Conservation (phyloP, 2,113 vertebrate species). For the Anas platyrhynchos region DNA sequence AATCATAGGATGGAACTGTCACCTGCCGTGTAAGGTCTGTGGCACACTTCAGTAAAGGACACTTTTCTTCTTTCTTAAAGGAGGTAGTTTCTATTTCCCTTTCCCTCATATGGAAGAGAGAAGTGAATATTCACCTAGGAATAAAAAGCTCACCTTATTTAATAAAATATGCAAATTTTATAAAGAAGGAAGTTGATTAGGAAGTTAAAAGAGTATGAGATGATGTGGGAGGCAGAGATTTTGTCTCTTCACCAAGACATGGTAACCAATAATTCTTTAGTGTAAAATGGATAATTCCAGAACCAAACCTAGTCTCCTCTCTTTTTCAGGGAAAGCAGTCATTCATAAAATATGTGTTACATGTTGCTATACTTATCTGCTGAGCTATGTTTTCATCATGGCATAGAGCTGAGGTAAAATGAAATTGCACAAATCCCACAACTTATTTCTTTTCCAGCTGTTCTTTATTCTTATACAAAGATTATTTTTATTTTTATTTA, state of each 20-base stretch:
- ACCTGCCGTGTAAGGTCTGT: not conserved
- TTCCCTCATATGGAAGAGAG: not conserved
- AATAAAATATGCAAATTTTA: conserved; percentile 5
- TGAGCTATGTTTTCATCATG: not conserved
- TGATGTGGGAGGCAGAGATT: not conserved
- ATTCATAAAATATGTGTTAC: not conserved
- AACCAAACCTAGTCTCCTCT: not conserved
- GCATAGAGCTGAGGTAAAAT: not conserved
- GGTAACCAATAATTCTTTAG: not conserved
- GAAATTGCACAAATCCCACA: not conserved
- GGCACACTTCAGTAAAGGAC: conserved; percentile 32
- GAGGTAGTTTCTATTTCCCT: not conserved
- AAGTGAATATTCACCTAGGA: not conserved
- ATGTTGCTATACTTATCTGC: not conserved
- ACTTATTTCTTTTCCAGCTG: not conserved
- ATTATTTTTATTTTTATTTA: too few relatives aligned
- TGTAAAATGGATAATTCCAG: not conserved
- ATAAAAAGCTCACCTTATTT: not conserved
- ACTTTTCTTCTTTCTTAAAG: conserved; percentile 27
- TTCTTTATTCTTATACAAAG: not conserved
- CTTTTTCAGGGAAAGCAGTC: not conserved
- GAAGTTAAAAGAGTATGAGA: not conserved
- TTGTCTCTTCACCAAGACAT: not conserved
- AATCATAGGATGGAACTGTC: not conserved
- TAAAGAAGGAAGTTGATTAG: not conserved